Evolutionary conservation across 2,888 invertebrate genomes (phyloP).

Genomic region (Heliothis peltigera): DNA sequence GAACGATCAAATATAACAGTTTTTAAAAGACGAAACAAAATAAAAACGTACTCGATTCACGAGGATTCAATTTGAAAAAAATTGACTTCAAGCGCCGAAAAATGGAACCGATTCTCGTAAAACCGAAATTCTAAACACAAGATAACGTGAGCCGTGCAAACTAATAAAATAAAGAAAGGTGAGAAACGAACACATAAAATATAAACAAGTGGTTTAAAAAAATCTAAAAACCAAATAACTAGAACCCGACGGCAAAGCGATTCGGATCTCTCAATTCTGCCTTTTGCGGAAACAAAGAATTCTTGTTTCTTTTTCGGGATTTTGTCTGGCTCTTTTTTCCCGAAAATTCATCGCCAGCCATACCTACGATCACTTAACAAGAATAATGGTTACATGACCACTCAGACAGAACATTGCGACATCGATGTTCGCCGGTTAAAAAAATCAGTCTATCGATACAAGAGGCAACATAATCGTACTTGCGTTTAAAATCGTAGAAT

Average conservation of each 20-base stretch:
- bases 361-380: constrained; percentile 27
- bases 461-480: constrained; percentile 31
- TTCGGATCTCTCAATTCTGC: constrained; percentile 11
- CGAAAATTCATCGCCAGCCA: constrained; percentile 15
- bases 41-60: neutral
- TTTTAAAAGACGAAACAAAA: neutral
- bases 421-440: constrained; percentile 29
- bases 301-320: constrained; percentile 25
- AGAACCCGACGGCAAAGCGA: constrained; percentile 5
- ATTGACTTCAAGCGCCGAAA: neutral
- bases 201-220: constrained; percentile 4
- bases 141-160: neutral
- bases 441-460: constrained; percentile 29
- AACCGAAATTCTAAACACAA: neutral
- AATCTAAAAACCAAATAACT: neutral
- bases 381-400: constrained; percentile 55
- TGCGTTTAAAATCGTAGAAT: constrained; percentile 36
- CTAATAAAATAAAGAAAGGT: constrained; percentile 4
- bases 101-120: neutral
- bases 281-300: constrained; percentile 10
- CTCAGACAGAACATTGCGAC: constrained; percentile 61
- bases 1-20: no score
- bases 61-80: neutral
- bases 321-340: constrained; percentile 1
- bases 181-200: neutral